Conservation (phyloP, 2,797 vertebrate genomes). For the Epinephelus coioides region DNA sequence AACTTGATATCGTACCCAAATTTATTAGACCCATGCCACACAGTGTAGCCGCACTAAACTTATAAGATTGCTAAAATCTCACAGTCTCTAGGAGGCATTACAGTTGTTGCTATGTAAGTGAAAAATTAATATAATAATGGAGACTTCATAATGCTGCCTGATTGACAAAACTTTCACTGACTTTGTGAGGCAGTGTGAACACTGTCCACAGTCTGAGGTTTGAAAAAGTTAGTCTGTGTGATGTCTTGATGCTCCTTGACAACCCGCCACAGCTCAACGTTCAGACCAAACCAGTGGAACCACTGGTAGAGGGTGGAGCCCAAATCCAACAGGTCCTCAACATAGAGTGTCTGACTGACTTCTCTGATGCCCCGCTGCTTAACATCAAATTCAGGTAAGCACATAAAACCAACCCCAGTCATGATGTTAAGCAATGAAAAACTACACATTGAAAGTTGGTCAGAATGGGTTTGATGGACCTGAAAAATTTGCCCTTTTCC, state of each 20-base stretch:
- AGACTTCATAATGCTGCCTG: no score
- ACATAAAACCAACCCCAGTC: accelerated
- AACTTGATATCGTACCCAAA: no score
- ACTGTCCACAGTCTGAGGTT: neutral
- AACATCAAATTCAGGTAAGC: conserved; percentile 93
- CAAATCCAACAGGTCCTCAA: conserved; percentile 96
- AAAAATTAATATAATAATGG: neutral
- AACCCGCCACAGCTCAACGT: conserved; percentile 89
- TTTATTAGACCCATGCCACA: no score
- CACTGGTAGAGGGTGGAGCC: conserved; percentile 92
- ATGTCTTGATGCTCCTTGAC: conserved; percentile 83
- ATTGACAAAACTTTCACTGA: neutral
- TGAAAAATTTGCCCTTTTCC: neutral
- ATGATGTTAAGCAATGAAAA: neutral
- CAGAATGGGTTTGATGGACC: no score
- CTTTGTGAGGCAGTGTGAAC: neutral
- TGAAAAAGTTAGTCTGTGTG: neutral
- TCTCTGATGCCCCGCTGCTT: conserved; percentile 89
- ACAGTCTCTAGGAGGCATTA: no score
- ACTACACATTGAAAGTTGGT: neutral
- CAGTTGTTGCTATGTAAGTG: neutral
- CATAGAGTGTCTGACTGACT: conserved; percentile 93
- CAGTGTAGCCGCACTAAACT: no score
- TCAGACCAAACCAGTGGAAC: conserved; percentile 92
- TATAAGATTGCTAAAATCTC: no score